A percentile compares a stretch with the other conserved stretches of the same genome.
phyloP scores from a whole-genome alignment of 2,113 vertebrate genomes.

The Fulica atra region DNA sequence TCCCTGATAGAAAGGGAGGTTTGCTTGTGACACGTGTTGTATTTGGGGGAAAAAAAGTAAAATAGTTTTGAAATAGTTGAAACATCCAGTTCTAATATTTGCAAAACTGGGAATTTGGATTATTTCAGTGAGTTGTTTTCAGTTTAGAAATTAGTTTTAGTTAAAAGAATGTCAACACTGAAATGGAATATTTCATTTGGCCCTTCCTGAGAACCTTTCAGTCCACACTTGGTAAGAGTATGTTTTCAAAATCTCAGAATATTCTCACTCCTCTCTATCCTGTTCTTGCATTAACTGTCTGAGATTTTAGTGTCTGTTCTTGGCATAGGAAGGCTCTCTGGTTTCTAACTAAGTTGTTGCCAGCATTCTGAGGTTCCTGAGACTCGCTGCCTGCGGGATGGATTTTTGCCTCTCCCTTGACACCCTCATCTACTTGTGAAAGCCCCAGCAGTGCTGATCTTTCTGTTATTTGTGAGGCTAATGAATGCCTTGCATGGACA shows the following conservation, averaged over 20 bases:
- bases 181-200: slow-evolving; percentile 64
- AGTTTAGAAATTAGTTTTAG: slow-evolving; percentile 41
- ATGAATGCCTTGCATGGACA: slow-evolving; percentile 47
- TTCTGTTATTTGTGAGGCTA: slow-evolving; percentile 56
- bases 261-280: slow-evolving; percentile 48
- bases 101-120: background rate
- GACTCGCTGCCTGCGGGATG: slow-evolving; percentile 42
- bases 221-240: slow-evolving; percentile 41
- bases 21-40: background rate
- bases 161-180: slow-evolving; percentile 55
- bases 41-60: background rate
- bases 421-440: slow-evolving; percentile 63
- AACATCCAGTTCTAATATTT: background rate
- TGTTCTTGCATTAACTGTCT: slow-evolving; percentile 58
- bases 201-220: slow-evolving; percentile 49
- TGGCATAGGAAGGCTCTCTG: slow-evolving; percentile 42
- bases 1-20: background rate
- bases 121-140: slow-evolving; percentile 37
- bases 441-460: slow-evolving; percentile 55
- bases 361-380: slow-evolving; percentile 61
- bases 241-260: slow-evolving; percentile 60
- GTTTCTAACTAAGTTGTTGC: slow-evolving; percentile 58
- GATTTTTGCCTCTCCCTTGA: slow-evolving; percentile 63
- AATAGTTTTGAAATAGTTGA: background rate
- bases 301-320: slow-evolving; percentile 65